Conservation (phyloP, 2,797 vertebrate genomes). For the Euphonia xanthogaster region DNA sequence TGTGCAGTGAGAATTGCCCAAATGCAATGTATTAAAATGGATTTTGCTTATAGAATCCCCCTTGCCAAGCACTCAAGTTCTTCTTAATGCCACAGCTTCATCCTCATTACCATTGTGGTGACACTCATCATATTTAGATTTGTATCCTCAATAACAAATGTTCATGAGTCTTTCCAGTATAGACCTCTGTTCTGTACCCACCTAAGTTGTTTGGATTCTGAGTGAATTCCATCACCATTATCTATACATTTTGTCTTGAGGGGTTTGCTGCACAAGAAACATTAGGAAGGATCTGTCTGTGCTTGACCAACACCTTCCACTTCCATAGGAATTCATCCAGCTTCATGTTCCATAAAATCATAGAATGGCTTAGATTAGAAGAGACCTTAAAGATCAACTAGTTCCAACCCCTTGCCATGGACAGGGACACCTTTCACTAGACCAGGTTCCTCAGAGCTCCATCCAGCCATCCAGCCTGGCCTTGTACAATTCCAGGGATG, state of each 20-base stretch:
- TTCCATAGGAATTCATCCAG: not conserved
- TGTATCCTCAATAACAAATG: not conserved
- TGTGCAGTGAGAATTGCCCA: not conserved
- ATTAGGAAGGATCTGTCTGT: not conserved
- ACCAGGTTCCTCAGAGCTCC: not conserved
- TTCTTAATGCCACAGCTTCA: not conserved
- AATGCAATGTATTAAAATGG: not conserved
- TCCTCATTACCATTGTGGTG: not conserved
- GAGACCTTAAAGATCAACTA: not conserved
- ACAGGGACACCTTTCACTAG: not conserved
- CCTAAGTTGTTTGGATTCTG: not conserved
- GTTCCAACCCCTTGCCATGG: not conserved
- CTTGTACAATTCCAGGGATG: not conserved
- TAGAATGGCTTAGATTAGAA: not conserved
- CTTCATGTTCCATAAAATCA: not conserved
- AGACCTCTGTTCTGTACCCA: not conserved
- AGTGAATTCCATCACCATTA: not conserved
- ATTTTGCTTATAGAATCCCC: not conserved
- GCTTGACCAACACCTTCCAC: not conserved
- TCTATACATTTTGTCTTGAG: not conserved
- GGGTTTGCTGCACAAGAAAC: not conserved
- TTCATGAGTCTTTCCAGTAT: not conserved
- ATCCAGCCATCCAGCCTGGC: not conserved
- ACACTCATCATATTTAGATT: not conserved
- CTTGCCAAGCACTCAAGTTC: not conserved